Percentiles rank a stretch among this genome's conserved stretches.
phyloP scores from a whole-genome alignment of 2,113 vertebrate species.

The Ictalurus punctatus region DNA sequence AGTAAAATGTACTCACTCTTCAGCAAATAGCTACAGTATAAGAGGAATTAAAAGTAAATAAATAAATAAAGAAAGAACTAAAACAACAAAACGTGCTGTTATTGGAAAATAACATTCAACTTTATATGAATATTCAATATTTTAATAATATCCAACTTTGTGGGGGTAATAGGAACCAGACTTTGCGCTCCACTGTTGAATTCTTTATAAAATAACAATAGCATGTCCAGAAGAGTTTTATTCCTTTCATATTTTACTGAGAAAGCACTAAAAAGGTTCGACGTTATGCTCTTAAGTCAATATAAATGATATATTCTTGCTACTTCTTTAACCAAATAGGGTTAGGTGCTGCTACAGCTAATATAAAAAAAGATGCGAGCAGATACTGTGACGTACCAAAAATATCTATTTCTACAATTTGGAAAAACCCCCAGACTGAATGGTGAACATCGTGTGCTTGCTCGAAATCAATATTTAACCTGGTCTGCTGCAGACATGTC shows the following conservation, averaged over 20 bases:
- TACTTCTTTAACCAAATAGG: not conserved
- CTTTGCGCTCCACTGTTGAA: not conserved
- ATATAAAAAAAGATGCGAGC: not conserved
- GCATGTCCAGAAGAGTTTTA: not conserved
- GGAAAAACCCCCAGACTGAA: not conserved
- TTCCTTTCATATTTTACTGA: not conserved
- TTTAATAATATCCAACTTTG: not conserved
- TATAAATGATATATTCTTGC: not conserved
- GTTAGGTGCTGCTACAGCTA: not conserved
- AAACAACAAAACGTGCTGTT: not conserved
- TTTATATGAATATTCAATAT: too few species aligned
- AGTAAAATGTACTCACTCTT: not conserved
- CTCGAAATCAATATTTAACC: slow-evolving; percentile 55
- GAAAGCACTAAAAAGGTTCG: not conserved
- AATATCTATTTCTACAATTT: not conserved
- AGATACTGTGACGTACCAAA: not conserved
- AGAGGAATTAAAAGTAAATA: not conserved
- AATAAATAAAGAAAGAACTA: too few species aligned
- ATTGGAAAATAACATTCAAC: not conserved
- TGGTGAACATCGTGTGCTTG: not conserved
- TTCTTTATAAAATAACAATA: not conserved
- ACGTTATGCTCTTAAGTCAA: not conserved
- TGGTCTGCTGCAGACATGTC: slow-evolving; percentile 65
- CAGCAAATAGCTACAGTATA: too few species aligned
- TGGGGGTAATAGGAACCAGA: too few species aligned